These are phyloP conservation scores for Coreius guichenoti DNA, from an alignment of 2,797 vertebrate genomes.

Conservation along the genomic window DNA sequence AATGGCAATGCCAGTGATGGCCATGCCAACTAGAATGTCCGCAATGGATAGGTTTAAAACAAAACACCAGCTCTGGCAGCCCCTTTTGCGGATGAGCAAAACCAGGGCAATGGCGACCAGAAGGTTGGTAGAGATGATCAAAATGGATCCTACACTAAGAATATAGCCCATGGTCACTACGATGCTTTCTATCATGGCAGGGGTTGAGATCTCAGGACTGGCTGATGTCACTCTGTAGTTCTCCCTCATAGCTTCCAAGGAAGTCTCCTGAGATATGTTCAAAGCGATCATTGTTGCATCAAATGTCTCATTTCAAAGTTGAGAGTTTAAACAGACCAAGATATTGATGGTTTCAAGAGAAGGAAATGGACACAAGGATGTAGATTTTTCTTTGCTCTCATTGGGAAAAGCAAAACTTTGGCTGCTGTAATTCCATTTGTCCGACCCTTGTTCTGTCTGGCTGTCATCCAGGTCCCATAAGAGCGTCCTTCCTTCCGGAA, in stretches of 20 bases:
- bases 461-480: constrained; percentile 60
- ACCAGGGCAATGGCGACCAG: constrained; percentile 79
- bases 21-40: constrained; percentile 84
- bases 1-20: constrained; percentile 79
- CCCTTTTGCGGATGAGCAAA: constrained; percentile 79
- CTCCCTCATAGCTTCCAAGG: neutral
- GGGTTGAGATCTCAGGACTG: constrained; percentile 26
- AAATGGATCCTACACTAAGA: constrained; percentile 79
- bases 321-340: constrained; percentile 29
- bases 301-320: constrained; percentile 1
- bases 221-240: constrained; percentile 30
- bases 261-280: constrained; percentile 30
- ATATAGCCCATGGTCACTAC: constrained; percentile 72
- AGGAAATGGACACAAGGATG: constrained; percentile 24
- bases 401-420: neutral
- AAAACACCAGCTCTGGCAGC: constrained; percentile 84
- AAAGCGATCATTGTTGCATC: constrained; percentile 37
- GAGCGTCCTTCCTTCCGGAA: constrained; percentile 50
- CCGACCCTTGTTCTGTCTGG: constrained; percentile 63
- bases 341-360: constrained; percentile 39
- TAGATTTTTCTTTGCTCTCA: constrained; percentile 18
- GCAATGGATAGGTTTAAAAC: constrained; percentile 89
- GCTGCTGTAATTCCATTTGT: constrained; percentile 38
- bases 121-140: constrained; percentile 86
- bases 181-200: constrained; percentile 24